Conservation (phyloP, 1,140 invertebrate genomes). For the Gryon sp. region DNA sequence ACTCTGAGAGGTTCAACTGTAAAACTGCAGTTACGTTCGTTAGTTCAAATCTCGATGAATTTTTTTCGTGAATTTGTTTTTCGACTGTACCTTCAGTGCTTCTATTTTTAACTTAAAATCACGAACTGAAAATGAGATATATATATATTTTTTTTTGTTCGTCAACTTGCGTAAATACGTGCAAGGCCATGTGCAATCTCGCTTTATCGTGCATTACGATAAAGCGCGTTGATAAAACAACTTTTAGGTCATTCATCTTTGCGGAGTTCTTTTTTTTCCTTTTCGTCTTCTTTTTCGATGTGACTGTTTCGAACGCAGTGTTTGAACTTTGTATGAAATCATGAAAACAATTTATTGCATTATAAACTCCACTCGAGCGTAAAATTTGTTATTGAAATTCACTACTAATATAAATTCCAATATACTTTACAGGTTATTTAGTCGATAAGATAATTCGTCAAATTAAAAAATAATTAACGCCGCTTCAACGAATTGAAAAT, state of each 20-base stretch:
- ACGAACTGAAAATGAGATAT: too few species aligned
- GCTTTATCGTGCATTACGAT: conserved; percentile 37
- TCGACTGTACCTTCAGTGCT: too few species aligned
- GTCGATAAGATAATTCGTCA: conserved; percentile 24
- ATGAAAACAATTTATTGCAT: not conserved
- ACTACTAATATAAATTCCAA: conserved; percentile 1
- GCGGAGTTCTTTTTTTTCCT: not conserved
- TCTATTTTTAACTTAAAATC: too few species aligned
- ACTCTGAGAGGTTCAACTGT: too few species aligned
- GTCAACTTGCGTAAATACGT: conserved; percentile 4
- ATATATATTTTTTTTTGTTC: too few species aligned
- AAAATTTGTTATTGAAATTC: conserved; percentile 20
- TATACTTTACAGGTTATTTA: conserved; percentile 15
- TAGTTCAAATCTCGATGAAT: too few species aligned
- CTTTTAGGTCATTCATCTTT: conserved; percentile 1
- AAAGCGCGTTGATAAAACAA: conserved; percentile 13
- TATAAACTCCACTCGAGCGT: not conserved
- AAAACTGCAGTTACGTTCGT: too few species aligned
- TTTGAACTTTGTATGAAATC: too few species aligned
- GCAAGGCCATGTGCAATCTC: conserved; percentile 35
- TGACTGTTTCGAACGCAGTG: too few species aligned
- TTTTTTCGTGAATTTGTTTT: too few species aligned
- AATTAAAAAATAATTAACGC: conserved; percentile 25
- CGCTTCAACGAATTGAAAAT: not conserved
- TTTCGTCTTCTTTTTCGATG: not conserved